phyloP scores from a whole-genome alignment of 2,888 invertebrate species.

The Hoplodrina ambigua region DNA sequence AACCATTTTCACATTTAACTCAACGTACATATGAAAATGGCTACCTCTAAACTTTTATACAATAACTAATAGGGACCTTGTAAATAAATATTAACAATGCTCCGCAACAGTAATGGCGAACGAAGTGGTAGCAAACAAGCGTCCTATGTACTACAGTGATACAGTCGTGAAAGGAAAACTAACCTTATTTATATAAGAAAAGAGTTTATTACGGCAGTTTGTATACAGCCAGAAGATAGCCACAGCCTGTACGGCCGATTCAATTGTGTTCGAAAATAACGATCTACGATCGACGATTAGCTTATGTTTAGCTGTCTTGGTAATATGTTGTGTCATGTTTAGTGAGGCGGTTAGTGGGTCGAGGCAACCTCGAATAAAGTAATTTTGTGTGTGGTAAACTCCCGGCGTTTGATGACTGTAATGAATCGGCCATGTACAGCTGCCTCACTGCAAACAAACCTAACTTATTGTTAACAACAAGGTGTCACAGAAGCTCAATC shows the following conservation, averaged over 20 bases:
- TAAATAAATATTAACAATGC: conserved; percentile 85
- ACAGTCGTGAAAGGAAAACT: conserved; percentile 68
- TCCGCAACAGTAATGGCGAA: conserved; percentile 77
- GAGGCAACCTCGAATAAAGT: not conserved
- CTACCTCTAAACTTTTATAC: conserved; percentile 89
- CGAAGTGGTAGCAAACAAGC: conserved; percentile 81
- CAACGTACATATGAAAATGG: conserved; percentile 86
- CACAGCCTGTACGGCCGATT: conserved; percentile 68
- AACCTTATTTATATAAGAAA: conserved; percentile 65
- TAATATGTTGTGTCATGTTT: not conserved
- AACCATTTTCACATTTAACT: conserved; percentile 87
- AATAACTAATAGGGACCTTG: conserved; percentile 87
- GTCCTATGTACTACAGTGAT: conserved; percentile 77
- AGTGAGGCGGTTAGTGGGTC: not conserved
- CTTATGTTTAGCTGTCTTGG: not conserved
- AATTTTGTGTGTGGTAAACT: not conserved
- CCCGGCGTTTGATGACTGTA: too few relatives aligned
- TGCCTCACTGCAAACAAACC: conserved; percentile 61
- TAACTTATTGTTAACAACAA: conserved; percentile 84
- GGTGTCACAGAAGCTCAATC: conserved; percentile 88
- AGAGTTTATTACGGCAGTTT: conserved; percentile 68
- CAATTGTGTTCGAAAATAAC: conserved; percentile 1
- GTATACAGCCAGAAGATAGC: conserved; percentile 69
- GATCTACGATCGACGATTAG: not conserved
- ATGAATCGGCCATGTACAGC: conserved; percentile 32